Percentiles rank a stretch among this genome's conserved stretches.
phyloP scores from a whole-genome alignment of 2,888 invertebrate genomes.

The Sturmia bella region DNA sequence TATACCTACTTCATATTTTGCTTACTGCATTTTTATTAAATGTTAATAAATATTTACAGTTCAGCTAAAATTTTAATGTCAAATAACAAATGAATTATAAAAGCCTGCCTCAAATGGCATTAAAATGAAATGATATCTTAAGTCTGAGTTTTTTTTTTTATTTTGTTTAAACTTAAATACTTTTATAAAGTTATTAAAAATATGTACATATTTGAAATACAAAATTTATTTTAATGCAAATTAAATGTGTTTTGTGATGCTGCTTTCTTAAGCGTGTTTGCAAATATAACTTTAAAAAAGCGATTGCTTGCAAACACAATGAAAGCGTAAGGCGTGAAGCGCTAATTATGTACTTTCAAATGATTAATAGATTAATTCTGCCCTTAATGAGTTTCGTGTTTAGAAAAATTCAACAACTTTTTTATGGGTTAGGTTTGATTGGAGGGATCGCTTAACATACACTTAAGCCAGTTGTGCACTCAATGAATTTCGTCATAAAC shows the following conservation, averaged over 20 bases:
- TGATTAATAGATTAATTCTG: background rate
- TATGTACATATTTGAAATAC: constrained; percentile 4
- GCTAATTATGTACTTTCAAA: background rate
- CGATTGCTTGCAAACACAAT: constrained; percentile 10
- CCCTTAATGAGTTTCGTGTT: too few relatives aligned
- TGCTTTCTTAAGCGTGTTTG: background rate
- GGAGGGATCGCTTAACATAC: too few relatives aligned
- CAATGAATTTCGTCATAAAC: too few relatives aligned
- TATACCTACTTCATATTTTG: background rate
- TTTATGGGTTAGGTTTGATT: too few relatives aligned
- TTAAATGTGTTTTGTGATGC: background rate
- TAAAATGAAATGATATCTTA: constrained; percentile 27
- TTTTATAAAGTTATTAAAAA: constrained; percentile 12
- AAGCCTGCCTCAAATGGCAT: constrained; percentile 1
- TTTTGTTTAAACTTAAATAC: constrained; percentile 1
- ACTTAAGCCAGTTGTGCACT: too few relatives aligned
- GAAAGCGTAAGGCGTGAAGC: background rate
- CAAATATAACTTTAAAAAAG: background rate
- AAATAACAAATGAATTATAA: constrained; percentile 17
- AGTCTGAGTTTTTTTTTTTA: constrained; percentile 19
- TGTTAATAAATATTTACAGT: background rate
- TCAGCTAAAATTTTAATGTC: constrained; percentile 14
- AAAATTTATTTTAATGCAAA: constrained; percentile 4
- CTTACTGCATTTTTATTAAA: background rate
- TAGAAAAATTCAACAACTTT: too few relatives aligned